These are phyloP conservation scores for Spheniscus mendiculus DNA, from an alignment of 2,113 vertebrate species.

Conservation along the genomic window DNA sequence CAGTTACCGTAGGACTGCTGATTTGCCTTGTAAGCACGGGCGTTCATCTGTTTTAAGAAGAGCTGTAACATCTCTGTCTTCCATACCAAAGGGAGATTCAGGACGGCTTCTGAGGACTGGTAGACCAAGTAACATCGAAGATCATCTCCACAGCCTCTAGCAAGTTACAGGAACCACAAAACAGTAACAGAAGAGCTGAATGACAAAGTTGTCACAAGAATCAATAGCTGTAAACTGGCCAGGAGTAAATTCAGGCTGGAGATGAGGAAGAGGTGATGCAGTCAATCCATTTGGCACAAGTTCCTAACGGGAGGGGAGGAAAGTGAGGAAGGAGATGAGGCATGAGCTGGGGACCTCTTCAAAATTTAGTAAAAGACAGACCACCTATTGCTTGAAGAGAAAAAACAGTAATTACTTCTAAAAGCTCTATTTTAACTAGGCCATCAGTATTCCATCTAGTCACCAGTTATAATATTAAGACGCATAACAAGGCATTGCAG, in stretches of 20 bases:
- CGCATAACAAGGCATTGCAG: not conserved
- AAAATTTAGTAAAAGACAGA: not conserved
- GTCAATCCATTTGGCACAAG: not conserved
- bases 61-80: not conserved
- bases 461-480: not conserved
- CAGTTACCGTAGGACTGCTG: not conserved
- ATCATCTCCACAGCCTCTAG: too few species aligned
- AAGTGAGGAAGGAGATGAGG: not conserved
- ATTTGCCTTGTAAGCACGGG: not conserved
- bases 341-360: not conserved
- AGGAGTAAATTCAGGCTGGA: not conserved
- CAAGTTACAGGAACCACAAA: not conserved
- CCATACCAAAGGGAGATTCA: not conserved
- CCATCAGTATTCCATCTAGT: not conserved
- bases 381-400: not conserved
- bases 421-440: not conserved
- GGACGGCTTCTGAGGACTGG: too few species aligned
- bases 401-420: not conserved
- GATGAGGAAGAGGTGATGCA: not conserved
- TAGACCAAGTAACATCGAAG: rapidly evolving
- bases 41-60: not conserved
- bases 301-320: rapidly evolving
- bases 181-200: not conserved
- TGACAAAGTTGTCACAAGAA: not conserved
- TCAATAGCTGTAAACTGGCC: not conserved